Evolutionary conservation across 2,113 vertebrate genomes (phyloP).

Genomic region (Perca fluviatilis): DNA sequence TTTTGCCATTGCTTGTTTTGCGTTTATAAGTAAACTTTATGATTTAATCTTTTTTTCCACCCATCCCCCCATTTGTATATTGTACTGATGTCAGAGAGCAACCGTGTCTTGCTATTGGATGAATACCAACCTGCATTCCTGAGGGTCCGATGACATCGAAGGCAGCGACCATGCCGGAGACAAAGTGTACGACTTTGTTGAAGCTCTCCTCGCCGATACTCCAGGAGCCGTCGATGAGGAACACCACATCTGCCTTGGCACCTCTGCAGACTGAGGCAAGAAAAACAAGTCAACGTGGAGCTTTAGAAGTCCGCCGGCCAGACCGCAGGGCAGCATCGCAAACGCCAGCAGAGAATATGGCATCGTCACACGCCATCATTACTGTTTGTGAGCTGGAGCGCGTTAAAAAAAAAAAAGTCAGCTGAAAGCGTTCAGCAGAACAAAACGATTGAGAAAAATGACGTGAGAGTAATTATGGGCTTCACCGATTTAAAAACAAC

Average conservation of each 20-base stretch:
- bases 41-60: constrained; percentile 4
- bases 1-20: neutral
- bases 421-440: too few species aligned
- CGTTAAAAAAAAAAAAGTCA: constrained; percentile 15
- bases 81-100: neutral
- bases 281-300: constrained; percentile 19
- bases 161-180: constrained; percentile 91
- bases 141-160: constrained; percentile 92
- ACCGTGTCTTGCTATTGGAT: too few species aligned
- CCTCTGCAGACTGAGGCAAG: constrained; percentile 92
- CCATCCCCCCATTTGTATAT: too few species aligned
- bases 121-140: constrained; percentile 92
- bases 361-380: constrained; percentile 36
- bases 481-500: constrained; percentile 31
- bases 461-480: constrained; percentile 46
- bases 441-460: neutral
- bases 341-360: constrained; percentile 28
- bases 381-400: constrained; percentile 24
- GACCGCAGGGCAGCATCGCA: neutral
- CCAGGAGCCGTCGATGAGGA: constrained; percentile 98
- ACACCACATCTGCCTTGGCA: constrained; percentile 98
- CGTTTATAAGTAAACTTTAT: neutral
- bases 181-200: constrained; percentile 93
- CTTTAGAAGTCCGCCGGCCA: constrained; percentile 8
- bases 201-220: constrained; percentile 99